These are phyloP conservation scores for Acanthaster planci DNA, from an alignment of 35 echinoderm and acorn worm species.

Conservation along the genomic window DNA sequence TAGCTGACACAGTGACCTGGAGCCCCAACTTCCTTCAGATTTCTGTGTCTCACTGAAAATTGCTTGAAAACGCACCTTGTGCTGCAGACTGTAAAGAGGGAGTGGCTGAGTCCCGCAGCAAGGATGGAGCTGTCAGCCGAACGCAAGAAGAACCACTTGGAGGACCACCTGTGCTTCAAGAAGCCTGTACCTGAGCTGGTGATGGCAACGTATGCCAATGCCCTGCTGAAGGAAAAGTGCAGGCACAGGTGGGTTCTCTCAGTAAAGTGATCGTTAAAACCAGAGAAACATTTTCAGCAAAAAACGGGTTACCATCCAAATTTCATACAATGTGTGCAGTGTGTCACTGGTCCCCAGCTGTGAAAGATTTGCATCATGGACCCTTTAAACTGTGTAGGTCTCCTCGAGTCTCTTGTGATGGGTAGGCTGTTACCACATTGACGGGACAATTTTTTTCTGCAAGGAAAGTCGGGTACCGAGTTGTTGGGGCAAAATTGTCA, in stretches of 20 bases:
- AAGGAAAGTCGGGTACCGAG: no score
- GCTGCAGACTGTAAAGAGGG: slow-evolving; percentile 54
- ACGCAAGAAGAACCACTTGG: slow-evolving; percentile 21
- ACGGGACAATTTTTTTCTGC: no score
- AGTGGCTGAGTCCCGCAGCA: slow-evolving; percentile 79
- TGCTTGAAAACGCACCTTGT: background rate
- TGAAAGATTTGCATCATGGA: no score
- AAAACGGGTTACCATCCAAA: no score
- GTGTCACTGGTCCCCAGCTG: no score
- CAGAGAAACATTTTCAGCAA: no score
- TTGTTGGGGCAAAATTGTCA: no score
- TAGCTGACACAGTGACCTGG: background rate
- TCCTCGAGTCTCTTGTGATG: no score
- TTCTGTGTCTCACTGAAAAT: background rate
- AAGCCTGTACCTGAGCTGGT: slow-evolving; percentile 39
- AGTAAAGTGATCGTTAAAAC: no score
- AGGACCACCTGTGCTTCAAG: slow-evolving; percentile 66
- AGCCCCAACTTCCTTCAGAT: background rate
- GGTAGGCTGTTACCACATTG: no score
- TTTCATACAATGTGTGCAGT: no score
- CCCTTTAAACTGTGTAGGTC: no score
- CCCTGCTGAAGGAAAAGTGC: slow-evolving; percentile 83
- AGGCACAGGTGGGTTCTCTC: slow-evolving; percentile 92
- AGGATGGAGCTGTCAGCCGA: slow-evolving; percentile 47
- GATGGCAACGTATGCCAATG: slow-evolving; percentile 77